Conservation (phyloP, 2,888 invertebrate genomes). For the Clitarchus hookeri region DNA sequence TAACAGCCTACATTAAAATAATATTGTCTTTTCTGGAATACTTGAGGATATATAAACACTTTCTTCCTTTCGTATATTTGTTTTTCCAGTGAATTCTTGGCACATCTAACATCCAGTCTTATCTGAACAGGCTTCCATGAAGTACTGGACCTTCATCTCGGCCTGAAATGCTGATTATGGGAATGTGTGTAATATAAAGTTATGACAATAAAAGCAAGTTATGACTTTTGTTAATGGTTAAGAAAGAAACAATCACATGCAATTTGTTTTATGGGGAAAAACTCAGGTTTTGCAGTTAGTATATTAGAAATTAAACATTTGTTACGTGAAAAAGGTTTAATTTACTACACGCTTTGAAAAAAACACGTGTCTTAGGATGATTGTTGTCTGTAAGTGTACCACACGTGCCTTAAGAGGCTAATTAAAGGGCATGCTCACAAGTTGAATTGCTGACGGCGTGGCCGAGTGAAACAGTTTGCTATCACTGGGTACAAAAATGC, state of each 20-base stretch:
- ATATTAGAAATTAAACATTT: background rate
- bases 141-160: background rate
- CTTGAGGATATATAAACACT: background rate
- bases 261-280: background rate
- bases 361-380: background rate
- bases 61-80: background rate
- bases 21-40: constrained; percentile 14
- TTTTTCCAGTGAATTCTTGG: background rate
- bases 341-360: background rate
- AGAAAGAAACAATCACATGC: background rate
- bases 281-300: background rate
- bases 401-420: too few relatives aligned
- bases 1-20: constrained; percentile 14
- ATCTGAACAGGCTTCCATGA: constrained; percentile 14
- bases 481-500: too few relatives aligned
- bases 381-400: background rate
- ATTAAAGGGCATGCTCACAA: too few relatives aligned
- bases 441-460: too few relatives aligned
- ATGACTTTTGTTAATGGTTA: background rate
- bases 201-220: background rate
- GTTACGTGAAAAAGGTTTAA: background rate
- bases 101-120: constrained; percentile 9
- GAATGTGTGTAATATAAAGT: constrained; percentile 3
- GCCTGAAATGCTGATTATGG: constrained; percentile 14
- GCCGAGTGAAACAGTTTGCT: too few relatives aligned